Conservation (phyloP, 2,113 vertebrate species). For the Sorex araneus region DNA sequence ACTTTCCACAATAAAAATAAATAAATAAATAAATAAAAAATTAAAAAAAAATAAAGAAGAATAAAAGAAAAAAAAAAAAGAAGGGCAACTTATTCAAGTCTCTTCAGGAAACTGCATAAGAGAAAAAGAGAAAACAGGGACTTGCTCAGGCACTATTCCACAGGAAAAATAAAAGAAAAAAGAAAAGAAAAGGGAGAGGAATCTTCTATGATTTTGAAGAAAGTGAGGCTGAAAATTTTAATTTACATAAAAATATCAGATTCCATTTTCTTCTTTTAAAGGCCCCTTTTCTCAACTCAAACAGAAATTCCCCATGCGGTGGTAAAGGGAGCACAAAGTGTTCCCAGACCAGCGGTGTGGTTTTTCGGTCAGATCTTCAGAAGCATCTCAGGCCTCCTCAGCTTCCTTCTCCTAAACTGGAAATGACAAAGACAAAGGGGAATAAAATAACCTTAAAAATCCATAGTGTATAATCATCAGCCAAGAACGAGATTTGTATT, state of each 20-base stretch:
- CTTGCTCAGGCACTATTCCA: background rate
- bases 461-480: background rate
- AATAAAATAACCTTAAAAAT: background rate
- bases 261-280: conserved; percentile 15
- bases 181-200: background rate
- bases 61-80: too few species aligned
- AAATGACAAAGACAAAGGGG: background rate
- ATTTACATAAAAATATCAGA: background rate
- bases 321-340: background rate
- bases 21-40: too few species aligned
- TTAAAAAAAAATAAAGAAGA: too few species aligned
- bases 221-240: conserved; percentile 39
- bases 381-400: background rate
- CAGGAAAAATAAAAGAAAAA: background rate
- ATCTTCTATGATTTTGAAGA: background rate
- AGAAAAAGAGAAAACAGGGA: background rate
- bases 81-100: background rate
- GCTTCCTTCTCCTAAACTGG: conserved; percentile 24
- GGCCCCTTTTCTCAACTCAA: background rate
- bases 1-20: too few species aligned
- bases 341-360: background rate
- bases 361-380: background rate
- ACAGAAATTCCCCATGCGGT: background rate
- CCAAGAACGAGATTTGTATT: conserved; percentile 27
- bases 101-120: background rate